A percentile compares a stretch with the other conserved stretches of the same genome.
Conservation (phyloP, 2,797 vertebrate genomes). For the Girardinus metallicus region DNA sequence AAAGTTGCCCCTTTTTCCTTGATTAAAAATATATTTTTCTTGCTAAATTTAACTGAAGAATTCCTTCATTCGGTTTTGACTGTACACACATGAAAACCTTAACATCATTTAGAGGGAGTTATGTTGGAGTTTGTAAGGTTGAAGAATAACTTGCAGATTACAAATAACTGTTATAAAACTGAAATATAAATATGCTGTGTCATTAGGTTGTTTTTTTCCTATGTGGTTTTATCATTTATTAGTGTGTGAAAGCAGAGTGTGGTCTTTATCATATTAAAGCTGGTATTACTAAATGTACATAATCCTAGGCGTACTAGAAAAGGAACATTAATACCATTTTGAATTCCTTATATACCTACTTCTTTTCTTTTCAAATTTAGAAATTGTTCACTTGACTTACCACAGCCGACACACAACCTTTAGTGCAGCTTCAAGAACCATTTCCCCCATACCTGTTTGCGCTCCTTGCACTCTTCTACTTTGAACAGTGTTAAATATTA, state of each 20-base stretch:
- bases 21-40: too few relatives aligned
- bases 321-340: neutral
- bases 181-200: neutral
- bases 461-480: neutral
- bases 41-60: too few relatives aligned
- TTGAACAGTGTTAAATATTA: constrained; percentile 3
- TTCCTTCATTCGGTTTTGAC: neutral
- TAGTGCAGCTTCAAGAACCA: neutral
- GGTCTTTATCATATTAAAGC: neutral
- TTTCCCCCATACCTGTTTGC: neutral
- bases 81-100: neutral
- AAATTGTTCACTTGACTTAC: neutral
- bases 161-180: neutral
- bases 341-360: neutral
- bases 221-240: neutral
- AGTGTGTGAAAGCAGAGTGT: neutral
- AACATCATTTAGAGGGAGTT: neutral
- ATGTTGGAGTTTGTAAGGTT: neutral
- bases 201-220: neutral
- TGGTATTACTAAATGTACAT: neutral
- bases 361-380: neutral
- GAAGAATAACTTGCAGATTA: neutral
- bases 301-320: neutral
- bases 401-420: neutral
- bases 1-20: neutral